Evolutionary conservation across 2,797 vertebrate species (phyloP).

Genomic region (Aphelocoma californica): DNA sequence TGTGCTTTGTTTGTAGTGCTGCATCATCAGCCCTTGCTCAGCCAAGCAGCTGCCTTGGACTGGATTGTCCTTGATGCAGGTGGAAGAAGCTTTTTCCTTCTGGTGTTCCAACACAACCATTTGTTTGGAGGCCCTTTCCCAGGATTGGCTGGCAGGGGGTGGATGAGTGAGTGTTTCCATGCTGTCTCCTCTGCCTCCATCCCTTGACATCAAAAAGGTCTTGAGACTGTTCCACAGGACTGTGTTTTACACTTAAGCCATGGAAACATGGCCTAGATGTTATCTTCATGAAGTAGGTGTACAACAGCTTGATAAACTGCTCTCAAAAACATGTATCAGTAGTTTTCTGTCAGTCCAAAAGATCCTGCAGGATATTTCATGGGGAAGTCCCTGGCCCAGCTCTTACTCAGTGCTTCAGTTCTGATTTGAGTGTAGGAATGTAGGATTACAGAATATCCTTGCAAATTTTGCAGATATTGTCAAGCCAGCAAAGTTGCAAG

Average conservation of each 20-base stretch:
- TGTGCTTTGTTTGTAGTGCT: not conserved
- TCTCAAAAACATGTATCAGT: not conserved
- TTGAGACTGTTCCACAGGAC: not conserved
- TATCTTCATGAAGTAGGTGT: not conserved
- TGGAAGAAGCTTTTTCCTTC: not conserved
- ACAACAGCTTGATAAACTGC: not conserved
- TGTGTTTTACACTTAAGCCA: not conserved
- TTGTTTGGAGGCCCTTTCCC: not conserved
- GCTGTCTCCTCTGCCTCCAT: not conserved
- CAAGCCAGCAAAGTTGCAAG: not conserved
- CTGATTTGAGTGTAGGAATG: not conserved
- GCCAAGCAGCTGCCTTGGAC: not conserved
- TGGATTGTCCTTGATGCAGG: not conserved
- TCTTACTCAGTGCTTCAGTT: not conserved
- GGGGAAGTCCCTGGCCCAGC: not conserved
- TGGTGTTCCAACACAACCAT: not conserved
- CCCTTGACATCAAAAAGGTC: not conserved
- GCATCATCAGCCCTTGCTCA: not conserved
- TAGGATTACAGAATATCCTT: not conserved
- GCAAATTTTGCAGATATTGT: not conserved
- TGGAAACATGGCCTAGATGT: not conserved
- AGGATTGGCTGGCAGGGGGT: rapidly evolving
- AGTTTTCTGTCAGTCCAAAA: not conserved
- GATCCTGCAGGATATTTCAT: not conserved
- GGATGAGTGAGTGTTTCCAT: not conserved